These are phyloP conservation scores for Apomyelois bistriatella DNA, from an alignment of 2,888 invertebrate genomes.

Conservation along the genomic window DNA sequence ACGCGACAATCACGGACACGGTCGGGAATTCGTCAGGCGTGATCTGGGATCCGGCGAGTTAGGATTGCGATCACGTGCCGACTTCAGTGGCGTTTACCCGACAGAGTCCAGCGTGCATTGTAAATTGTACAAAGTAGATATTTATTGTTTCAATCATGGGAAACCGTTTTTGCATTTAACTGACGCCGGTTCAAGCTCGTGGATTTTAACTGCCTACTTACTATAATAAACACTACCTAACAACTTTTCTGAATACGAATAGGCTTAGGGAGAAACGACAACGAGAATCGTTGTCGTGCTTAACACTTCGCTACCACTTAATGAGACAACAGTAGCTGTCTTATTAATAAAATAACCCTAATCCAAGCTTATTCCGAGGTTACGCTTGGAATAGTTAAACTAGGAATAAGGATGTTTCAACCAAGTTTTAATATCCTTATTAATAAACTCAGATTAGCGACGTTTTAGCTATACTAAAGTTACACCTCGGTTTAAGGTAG, in stretches of 20 bases:
- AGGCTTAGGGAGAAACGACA: too few relatives aligned
- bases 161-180: slow-evolving; percentile 5
- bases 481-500: too few relatives aligned
- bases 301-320: too few relatives aligned
- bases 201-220: not conserved
- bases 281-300: too few relatives aligned
- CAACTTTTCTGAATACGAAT: too few relatives aligned
- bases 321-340: not conserved
- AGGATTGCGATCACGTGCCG: slow-evolving; percentile 19
- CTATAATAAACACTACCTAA: not conserved
- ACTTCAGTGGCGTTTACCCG: slow-evolving; percentile 43
- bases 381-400: too few relatives aligned
- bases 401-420: too few relatives aligned
- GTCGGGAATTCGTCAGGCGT: not conserved
- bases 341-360: too few relatives aligned
- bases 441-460: too few relatives aligned
- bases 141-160: slow-evolving; percentile 9
- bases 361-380: too few relatives aligned
- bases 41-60: not conserved
- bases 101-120: slow-evolving; percentile 17
- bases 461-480: too few relatives aligned
- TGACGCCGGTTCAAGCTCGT: slow-evolving; percentile 1
- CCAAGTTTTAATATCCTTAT: too few relatives aligned
- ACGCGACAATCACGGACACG: not conserved
- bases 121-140: slow-evolving; percentile 5